Evolutionary conservation across 2,113 vertebrate genomes (phyloP), one percentile per base, ranked within the genome.

Genomic region (Mustela nigripes): DNA sequence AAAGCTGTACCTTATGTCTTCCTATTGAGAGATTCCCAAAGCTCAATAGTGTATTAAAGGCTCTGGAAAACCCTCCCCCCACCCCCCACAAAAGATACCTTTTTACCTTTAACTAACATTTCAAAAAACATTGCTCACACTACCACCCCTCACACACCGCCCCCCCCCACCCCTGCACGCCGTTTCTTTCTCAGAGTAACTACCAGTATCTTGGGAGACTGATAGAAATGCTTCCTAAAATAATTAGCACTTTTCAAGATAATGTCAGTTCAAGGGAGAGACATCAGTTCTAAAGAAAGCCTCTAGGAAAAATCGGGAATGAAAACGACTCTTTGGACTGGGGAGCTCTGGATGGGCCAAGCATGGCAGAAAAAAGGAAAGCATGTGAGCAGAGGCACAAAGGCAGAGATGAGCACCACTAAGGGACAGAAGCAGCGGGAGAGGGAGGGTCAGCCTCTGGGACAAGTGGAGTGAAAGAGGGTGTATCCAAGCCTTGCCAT

Each of bases 71-170:
- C 69, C 42, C 6, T 28, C 4, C 15, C 0, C 63, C 6, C 63
- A 5, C 42, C 42, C 42, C 42, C 42, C 42, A 42, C 42, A 42
- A 50, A 45, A 8, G 19, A 60, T 1, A 2, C 1, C 0, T 16
- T 67, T 95, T 92, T 76, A 58, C 31, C 63, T 63, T 94, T 85
- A 85, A 94, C 16, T 84, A 67, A 79, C 74, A 26, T 89, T 53
- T 85, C 24, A 21, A 56, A 42, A 14, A 67, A 56, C 71, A 42
- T 36, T 93, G 24, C 62, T 95, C 53, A 83, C 60, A 79, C 5
- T 4, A 53, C 50, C 50, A 53, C 50, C 4, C 53, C 16, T 18
- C 15, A 56, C 15, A 39, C 39, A 42, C 42, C 4, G 5, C 5
- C 42, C 42, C 42, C 42, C 42, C 42, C 4, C 42, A 36, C 42